Evolutionary conservation across 2,888 invertebrate species (phyloP), one percentile per base, ranked within the genome.

Genomic region (Endotricha flammealis): DNA sequence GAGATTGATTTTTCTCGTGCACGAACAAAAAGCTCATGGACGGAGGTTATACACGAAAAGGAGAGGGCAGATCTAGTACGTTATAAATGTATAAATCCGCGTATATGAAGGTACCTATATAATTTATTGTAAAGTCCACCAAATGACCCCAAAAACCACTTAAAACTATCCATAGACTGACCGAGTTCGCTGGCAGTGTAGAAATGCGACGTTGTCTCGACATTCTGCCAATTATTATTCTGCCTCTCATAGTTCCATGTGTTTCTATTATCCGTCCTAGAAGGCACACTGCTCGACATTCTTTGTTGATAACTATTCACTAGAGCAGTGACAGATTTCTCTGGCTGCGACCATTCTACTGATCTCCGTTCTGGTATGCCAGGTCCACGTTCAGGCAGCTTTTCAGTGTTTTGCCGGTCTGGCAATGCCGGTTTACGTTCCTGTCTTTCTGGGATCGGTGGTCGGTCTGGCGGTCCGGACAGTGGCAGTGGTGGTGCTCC

Each of bases 271-370:
- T 76, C 75, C 20, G 50, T 53, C 4, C 20, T 20, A 2, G 20
- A n/a, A 2, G 20, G 20, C 20, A 20, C 20, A 29, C 54, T 62
- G 14, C 67, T 61, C 2, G 58, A 50, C 69, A 79, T 74, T 11
- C 76, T 50, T 42, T 83, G 81, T 47, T 85, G 85, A 53, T 80
- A 86, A 48, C 76, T 81, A 53, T 76, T 83, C 8, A 86, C 85
- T 3, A 86, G 48, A 0, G 82, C 72, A 0, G 79, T 76, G 0
- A 85, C 86, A 0, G 80, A 80, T 33, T 77, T 70, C 13, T 44
- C 41, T 4, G 35, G 42, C 44, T 35, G 35, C 46, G 42, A 6
- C 50, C 53, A 28, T 48, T 58, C 33, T 37, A 41, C 17, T 43
- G 36, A 29, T 41, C 4, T 28, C 30, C 50, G 44, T 4, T 53